phyloP scores from a whole-genome alignment of 2,113 vertebrate genomes.

The Spea bombifrons region DNA sequence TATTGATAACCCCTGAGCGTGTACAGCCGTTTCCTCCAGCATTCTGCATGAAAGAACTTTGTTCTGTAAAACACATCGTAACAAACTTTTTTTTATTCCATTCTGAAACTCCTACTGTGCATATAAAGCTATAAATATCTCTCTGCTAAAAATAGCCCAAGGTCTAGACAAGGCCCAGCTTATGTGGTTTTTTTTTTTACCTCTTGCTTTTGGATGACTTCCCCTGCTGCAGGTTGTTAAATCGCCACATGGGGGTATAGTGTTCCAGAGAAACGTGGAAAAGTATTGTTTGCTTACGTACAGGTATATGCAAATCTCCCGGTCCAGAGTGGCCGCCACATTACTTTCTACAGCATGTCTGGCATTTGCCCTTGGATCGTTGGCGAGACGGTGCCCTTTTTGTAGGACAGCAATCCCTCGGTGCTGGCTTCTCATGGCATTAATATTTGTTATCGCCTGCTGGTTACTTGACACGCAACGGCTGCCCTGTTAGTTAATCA shows the following conservation, averaged over 20 bases:
- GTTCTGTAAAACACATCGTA: slow-evolving; percentile 31
- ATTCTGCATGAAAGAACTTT: slow-evolving; percentile 22
- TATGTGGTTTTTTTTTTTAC: slow-evolving; percentile 25
- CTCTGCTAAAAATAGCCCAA: slow-evolving; percentile 38
- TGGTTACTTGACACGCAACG: too few species aligned
- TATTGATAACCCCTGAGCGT: slow-evolving; percentile 36
- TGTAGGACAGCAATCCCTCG: too few species aligned
- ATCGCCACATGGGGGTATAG: slow-evolving; percentile 21
- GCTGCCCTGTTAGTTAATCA: too few species aligned
- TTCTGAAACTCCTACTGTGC: slow-evolving; percentile 43
- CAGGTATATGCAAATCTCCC: too few species aligned
- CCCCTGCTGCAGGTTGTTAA: background rate
- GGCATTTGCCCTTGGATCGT: too few species aligned
- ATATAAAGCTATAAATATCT: slow-evolving; percentile 42
- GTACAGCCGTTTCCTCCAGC: slow-evolving; percentile 14
- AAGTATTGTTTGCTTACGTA: too few species aligned
- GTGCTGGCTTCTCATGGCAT: too few species aligned
- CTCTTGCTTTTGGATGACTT: slow-evolving; percentile 3
- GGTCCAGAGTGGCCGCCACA: too few species aligned
- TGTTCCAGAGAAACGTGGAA: background rate
- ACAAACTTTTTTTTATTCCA: slow-evolving; percentile 42
- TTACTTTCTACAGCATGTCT: too few species aligned
- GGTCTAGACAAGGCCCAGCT: slow-evolving; percentile 41
- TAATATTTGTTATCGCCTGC: too few species aligned
- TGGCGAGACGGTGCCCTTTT: too few species aligned